phyloP scores from a whole-genome alignment of 2,113 vertebrate genomes.

The Toxostoma redivivum region DNA sequence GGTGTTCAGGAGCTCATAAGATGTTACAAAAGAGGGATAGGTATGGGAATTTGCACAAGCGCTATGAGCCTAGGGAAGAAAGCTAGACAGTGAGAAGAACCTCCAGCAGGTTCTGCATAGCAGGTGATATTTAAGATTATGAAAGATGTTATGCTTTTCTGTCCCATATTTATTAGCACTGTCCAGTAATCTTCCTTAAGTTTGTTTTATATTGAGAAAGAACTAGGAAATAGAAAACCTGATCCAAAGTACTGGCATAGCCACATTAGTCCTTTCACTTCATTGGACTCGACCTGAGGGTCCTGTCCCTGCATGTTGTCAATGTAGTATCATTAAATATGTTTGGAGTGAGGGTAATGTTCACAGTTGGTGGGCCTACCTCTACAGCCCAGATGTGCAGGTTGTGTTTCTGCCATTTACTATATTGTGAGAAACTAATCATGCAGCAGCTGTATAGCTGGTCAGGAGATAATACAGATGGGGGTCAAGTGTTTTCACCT shows the following conservation, averaged over 20 bases:
- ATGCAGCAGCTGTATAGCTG: background rate
- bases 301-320: background rate
- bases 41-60: background rate
- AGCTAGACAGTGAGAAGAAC: background rate
- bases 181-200: background rate
- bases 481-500: background rate
- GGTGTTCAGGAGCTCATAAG: background rate
- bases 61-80: background rate
- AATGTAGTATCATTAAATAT: accelerated
- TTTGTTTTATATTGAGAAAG: background rate
- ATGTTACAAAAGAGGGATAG: background rate
- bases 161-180: background rate
- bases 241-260: background rate
- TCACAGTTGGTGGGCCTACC: background rate
- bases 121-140: background rate
- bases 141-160: background rate
- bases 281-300: background rate
- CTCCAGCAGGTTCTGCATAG: background rate
- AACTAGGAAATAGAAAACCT: background rate
- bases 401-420: background rate
- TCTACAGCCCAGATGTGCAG: background rate
- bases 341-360: background rate
- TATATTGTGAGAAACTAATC: background rate
- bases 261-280: background rate
- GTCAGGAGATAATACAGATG: background rate